A percentile compares a stretch with the other conserved stretches of the same genome.
phyloP scores from a whole-genome alignment of 2,797 vertebrate species.

The Tympanoctomys barrerae region DNA sequence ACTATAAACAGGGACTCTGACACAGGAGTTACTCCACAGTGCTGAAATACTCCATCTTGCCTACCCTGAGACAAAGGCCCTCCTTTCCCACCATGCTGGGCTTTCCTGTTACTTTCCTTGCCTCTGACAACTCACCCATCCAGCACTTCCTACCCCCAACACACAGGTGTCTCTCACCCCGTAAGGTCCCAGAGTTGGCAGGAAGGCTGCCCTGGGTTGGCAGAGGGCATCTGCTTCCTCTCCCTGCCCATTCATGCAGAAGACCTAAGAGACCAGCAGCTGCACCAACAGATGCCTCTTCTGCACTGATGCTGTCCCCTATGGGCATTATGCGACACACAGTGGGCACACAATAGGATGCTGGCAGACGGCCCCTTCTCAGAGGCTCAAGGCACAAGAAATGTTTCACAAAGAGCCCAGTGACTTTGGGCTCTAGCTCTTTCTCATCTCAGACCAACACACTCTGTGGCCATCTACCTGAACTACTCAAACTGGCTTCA shows the following conservation, averaged over 20 bases:
- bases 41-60: background rate
- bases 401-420: background rate
- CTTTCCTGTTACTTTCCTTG: background rate
- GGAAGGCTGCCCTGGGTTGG: background rate
- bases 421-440: background rate
- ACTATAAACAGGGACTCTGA: background rate
- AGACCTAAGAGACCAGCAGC: background rate
- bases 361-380: background rate
- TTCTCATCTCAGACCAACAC: background rate
- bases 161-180: background rate
- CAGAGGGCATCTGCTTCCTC: background rate
- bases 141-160: background rate
- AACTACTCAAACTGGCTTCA: background rate
- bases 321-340: no score
- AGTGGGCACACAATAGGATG: background rate
- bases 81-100: no score
- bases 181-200: background rate
- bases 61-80: background rate
- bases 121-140: background rate
- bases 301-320: rapidly evolving
- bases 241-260: background rate
- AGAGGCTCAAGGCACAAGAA: background rate
- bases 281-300: background rate
- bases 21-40: no score
- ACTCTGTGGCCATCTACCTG: background rate